A percentile compares a stretch with the other conserved stretches of the same genome.
Evolutionary conservation across 2,113 vertebrate species (phyloP).

Genomic region (Serilophus lunatus): DNA sequence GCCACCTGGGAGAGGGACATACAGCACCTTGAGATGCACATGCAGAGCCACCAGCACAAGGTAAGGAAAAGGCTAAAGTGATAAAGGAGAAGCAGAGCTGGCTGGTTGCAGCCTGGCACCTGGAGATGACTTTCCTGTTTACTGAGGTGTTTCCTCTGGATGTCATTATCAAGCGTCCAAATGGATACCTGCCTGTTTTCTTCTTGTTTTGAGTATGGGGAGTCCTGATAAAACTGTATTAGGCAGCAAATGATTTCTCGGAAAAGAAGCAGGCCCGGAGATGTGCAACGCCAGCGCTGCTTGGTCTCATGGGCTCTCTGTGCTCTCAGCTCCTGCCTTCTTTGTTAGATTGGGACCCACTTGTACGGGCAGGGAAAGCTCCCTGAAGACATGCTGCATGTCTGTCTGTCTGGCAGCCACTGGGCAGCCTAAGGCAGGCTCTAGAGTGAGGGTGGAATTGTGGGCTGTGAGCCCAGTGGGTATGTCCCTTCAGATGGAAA

Average conservation of each 20-base stretch:
- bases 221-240: background rate
- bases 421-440: background rate
- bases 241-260: background rate
- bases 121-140: background rate
- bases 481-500: background rate
- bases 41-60: constrained; percentile 65
- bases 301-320: background rate
- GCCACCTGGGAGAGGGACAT: constrained; percentile 73
- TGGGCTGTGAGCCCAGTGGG: rapidly evolving
- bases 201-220: background rate
- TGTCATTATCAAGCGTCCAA: background rate
- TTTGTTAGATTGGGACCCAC: rapidly evolving
- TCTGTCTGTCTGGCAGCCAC: background rate
- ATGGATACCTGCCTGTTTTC: background rate
- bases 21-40: constrained; percentile 73
- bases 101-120: background rate
- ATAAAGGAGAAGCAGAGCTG: background rate
- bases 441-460: background rate
- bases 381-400: background rate
- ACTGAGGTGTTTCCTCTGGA: background rate
- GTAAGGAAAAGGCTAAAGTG: constrained; percentile 49
- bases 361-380: background rate
- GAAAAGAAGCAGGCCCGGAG: background rate
- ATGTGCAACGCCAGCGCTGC: background rate
- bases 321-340: background rate